Evolutionary conservation across 2,113 vertebrate species (phyloP), one percentile per base, ranked within the genome.

Genomic region (Oncorhynchus kisutch): DNA sequence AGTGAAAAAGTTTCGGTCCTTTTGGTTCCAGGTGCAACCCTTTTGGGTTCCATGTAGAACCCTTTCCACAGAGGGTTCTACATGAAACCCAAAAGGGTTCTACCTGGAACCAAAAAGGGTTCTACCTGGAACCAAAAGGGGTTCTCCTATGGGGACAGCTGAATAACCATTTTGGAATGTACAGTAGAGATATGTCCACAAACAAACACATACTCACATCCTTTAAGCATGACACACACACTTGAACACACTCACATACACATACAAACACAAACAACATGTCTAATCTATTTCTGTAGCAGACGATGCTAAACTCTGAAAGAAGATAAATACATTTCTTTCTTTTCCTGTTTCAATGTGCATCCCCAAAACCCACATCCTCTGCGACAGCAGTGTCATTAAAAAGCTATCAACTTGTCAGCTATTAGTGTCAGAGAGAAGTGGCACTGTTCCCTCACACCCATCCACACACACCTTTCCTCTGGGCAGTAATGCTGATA

Each of bases 311-410:
- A 18, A 54, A 18, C 1, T 1, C 16, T 18, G 75, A 45, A 72
- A 81, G 25, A 67, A 29, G 39, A 67, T 5, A 9, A 29, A 13
- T 67, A 25, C 6, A 14, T 14, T 9, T 45, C 9, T 45, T 45
- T n/a, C 34, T 45, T 73, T 67, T 71, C 57, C 67, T 83, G 67
- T 73, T 76, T 82, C 79, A 82, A 51, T 4, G 60, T 68, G 31
- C 75, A 74, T 79, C 70, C 60, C 73, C 45, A 22, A 82, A 90
- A 88, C 74, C 4, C 88, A 91, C 88, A 85, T 91, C 91, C 91
- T 91, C 84, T 87, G 78, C 84, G 71, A 84, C 75, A 81, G 66
- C 24, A 59, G 11, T 79, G 75, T 80, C 80, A 91, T 88, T 85
- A 81, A 70, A 45, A n/a, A 78, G 25, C 74, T 73, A 82, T 84